These are phyloP conservation scores for Camelus dromedarius DNA, from an alignment of 2,113 vertebrate genomes.

Conservation along the genomic window DNA sequence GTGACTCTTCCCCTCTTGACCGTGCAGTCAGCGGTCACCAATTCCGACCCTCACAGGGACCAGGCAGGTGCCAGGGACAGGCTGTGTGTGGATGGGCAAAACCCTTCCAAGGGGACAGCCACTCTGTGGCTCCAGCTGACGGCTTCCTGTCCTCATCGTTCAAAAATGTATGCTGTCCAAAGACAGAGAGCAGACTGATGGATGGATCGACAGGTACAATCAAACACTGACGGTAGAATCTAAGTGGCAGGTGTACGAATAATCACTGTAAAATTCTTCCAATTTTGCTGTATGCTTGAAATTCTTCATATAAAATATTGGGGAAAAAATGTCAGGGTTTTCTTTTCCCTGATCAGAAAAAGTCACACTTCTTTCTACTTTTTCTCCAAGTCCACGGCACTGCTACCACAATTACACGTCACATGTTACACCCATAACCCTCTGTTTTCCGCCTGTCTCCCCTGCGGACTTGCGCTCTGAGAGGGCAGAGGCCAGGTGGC, in stretches of 20 bases:
- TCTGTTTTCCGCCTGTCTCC: neutral
- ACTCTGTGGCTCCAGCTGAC: neutral
- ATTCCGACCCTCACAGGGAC: fast-evolving
- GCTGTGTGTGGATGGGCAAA: neutral
- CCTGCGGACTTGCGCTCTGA: neutral
- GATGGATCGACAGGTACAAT: neutral
- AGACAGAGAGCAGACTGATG: neutral
- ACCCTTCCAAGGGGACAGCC: neutral
- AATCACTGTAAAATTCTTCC: neutral
- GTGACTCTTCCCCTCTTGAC: neutral
- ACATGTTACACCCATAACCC: no score
- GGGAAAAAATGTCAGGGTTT: neutral
- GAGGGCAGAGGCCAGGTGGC: neutral
- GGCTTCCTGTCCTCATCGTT: neutral
- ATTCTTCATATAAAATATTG: neutral
- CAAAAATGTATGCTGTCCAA: neutral
- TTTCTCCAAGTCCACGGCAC: neutral
- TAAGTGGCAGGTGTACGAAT: neutral
- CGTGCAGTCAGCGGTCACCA: neutral
- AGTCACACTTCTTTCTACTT: neutral
- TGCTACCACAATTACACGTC: no score
- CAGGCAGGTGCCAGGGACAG: neutral
- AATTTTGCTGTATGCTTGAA: neutral
- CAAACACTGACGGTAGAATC: neutral
- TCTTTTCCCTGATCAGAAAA: neutral